phyloP scores from a whole-genome alignment of 1,140 invertebrate genomes.

The Trissolcus basalis region DNA sequence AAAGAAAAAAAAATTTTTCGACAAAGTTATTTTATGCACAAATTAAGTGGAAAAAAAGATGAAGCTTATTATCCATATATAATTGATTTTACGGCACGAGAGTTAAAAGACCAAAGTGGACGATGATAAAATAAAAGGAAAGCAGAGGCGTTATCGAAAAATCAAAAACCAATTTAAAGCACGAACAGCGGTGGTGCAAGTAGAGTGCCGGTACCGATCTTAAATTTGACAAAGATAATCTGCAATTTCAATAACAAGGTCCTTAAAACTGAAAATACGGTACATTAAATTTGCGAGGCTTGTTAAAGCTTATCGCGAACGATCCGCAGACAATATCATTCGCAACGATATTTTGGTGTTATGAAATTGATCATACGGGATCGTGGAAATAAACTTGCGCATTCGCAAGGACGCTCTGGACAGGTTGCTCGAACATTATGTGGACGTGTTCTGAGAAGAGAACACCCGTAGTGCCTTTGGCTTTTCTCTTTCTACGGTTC shows the following conservation, averaged over 20 bases:
- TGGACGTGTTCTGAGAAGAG: constrained; percentile 51
- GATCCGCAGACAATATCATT: no score
- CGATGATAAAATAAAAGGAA: neutral
- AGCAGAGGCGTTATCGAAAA: neutral
- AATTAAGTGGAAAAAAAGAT: no score
- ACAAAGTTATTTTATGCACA: no score
- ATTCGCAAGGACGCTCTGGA: constrained; percentile 40
- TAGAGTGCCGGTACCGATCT: neutral
- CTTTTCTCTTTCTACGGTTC: constrained; percentile 56
- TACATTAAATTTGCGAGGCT: neutral
- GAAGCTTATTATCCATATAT: no score
- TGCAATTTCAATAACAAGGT: neutral
- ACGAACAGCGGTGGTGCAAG: no score
- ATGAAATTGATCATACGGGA: no score
- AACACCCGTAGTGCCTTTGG: constrained; percentile 56
- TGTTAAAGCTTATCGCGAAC: neutral
- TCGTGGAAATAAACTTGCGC: neutral
- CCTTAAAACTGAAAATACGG: constrained; percentile 2
- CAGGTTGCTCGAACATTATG: constrained; percentile 56
- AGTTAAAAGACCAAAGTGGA: neutral
- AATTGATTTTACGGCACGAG: neutral
- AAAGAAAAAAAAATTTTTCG: no score
- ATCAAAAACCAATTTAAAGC: neutral
- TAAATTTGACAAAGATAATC: neutral
- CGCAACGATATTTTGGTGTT: no score